These are phyloP conservation scores for Pluvianellus socialis DNA, from an alignment of 2,113 vertebrate genomes.

Conservation along the genomic window DNA sequence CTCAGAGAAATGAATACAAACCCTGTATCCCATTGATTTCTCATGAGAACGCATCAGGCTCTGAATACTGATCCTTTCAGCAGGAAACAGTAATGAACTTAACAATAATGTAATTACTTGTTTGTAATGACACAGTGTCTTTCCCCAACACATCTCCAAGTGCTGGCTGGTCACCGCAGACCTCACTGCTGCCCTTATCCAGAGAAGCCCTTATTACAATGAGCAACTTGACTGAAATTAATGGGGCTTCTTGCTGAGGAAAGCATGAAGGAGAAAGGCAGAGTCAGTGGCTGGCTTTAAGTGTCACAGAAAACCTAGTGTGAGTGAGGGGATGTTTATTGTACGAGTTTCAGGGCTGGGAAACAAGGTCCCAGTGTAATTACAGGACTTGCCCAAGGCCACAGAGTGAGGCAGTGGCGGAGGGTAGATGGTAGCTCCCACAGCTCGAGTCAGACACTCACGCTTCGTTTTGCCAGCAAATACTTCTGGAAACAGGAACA, in stretches of 20 bases:
- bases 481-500: neutral
- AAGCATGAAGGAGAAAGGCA: neutral
- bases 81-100: neutral
- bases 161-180: neutral
- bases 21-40: neutral
- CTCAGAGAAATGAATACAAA: neutral
- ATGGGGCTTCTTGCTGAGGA: neutral
- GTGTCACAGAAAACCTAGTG: neutral
- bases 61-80: conserved; percentile 29
- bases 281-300: neutral
- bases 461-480: neutral
- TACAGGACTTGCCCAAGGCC: neutral
- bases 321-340: neutral
- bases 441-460: accelerated
- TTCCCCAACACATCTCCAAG: neutral
- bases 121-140: neutral
- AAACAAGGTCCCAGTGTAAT: conserved; percentile 30
- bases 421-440: neutral
- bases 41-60: neutral
- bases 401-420: neutral
- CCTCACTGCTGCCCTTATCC: neutral
- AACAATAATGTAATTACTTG: conserved; percentile 1
- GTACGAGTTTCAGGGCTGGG: neutral
- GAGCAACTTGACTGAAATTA: neutral
- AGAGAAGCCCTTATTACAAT: neutral